Evolutionary conservation across 2,797 vertebrate genomes (phyloP).

Genomic region (Sternotherus odoratus): DNA sequence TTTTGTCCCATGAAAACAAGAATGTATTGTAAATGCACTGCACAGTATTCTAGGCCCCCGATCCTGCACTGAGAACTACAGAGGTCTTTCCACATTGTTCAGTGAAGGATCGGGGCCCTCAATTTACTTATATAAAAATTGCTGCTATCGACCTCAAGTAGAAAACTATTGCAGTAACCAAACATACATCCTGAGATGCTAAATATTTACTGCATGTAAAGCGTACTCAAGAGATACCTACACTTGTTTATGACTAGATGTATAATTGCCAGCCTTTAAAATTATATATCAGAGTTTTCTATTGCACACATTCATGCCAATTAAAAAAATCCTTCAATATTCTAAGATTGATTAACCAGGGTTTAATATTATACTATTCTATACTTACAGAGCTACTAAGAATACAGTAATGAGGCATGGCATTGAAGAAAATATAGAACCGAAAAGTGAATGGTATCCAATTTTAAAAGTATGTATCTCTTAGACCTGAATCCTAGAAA

Average conservation of each 20-base stretch:
- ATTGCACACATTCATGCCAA: neutral
- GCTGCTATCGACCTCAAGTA: neutral
- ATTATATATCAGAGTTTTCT: neutral
- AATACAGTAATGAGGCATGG: constrained; percentile 25
- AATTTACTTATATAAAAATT: neutral
- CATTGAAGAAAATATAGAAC: constrained; percentile 25
- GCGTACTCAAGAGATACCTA: neutral
- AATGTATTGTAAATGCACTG: neutral
- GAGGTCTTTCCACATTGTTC: neutral
- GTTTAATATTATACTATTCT: neutral
- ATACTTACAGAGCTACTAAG: constrained; percentile 21
- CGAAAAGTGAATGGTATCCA: neutral
- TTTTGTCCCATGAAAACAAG: rapidly evolving
- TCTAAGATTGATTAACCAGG: neutral
- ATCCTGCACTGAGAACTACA: constrained; percentile 5
- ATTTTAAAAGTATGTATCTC: neutral
- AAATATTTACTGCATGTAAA: neutral
- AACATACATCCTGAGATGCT: neutral
- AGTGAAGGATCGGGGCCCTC: constrained; percentile 1
- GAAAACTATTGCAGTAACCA: neutral
- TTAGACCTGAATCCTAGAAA: neutral
- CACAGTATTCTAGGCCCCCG: neutral
- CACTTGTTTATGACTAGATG: neutral
- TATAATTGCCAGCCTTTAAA: neutral
- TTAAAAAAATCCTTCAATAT: neutral